Evolutionary conservation across 2,888 invertebrate species (phyloP).

Genomic region (Carterocephalus palaemon): DNA sequence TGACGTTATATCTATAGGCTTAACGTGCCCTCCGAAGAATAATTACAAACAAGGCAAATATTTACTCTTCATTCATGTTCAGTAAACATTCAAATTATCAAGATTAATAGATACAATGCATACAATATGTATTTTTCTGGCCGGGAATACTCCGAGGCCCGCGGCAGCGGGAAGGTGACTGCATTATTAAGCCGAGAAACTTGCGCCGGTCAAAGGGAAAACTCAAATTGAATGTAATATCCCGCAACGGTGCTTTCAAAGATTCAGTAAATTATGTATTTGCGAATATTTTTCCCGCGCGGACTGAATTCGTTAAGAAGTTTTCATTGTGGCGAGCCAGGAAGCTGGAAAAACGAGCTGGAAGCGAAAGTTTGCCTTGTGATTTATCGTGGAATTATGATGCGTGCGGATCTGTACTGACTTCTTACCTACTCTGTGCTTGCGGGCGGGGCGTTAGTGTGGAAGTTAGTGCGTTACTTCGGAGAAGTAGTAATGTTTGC

Average conservation of each 20-base stretch:
- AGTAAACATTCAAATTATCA: too few species aligned
- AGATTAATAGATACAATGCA: too few species aligned
- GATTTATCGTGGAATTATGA: constrained; percentile 28
- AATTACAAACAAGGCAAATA: too few species aligned
- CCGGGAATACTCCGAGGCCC: too few species aligned
- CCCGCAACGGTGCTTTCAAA: constrained; percentile 5
- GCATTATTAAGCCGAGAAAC: constrained; percentile 5
- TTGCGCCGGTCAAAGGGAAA: constrained; percentile 6
- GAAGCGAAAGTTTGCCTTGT: constrained; percentile 44
- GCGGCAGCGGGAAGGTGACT: not conserved
- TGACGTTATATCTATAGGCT: too few species aligned
- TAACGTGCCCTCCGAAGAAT: too few species aligned
- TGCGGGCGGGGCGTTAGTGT: too few species aligned
- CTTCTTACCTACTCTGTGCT: not conserved
- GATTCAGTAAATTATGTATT: constrained; percentile 27
- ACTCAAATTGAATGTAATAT: constrained; percentile 13
- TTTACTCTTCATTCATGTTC: too few species aligned
- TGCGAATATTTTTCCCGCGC: constrained; percentile 35
- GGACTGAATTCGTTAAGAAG: constrained; percentile 45
- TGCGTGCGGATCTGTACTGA: constrained; percentile 12
- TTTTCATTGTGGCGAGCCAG: constrained; percentile 35
- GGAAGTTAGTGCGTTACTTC: too few species aligned
- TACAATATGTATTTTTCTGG: too few species aligned
- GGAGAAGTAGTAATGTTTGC: too few species aligned
- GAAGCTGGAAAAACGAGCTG: constrained; percentile 35